Evolutionary conservation across 2,113 vertebrate species (phyloP).

Genomic region (Neomonachus schauinslandi): DNA sequence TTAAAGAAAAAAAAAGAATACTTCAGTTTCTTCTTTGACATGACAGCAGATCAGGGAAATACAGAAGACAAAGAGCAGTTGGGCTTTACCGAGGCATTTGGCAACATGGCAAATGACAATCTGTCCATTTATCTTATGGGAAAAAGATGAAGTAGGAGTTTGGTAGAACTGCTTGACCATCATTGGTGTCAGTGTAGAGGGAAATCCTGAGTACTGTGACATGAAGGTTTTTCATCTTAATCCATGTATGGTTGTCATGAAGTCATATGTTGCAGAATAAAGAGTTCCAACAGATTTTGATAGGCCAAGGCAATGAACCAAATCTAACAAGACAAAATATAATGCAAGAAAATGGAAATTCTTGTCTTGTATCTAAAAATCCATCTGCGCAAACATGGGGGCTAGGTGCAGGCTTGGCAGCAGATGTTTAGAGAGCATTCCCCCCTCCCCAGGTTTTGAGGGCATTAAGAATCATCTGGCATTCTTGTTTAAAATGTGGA

Average conservation of each 20-base stretch:
- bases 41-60: neutral
- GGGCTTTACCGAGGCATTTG: neutral
- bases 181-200: neutral
- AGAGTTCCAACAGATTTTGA: conserved; percentile 16
- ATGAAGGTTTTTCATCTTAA: neutral
- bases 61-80: neutral
- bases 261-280: conserved; percentile 8
- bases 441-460: neutral
- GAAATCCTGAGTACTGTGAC: neutral
- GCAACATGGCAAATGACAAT: neutral
- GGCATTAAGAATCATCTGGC: neutral
- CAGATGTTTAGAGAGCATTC: neutral
- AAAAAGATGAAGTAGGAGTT: neutral
- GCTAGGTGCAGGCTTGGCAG: neutral
- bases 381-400: neutral
- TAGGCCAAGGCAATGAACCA: neutral
- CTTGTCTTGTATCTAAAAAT: conserved; percentile 31
- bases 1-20: neutral
- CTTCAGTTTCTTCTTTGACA: neutral
- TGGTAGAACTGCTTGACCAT: neutral
- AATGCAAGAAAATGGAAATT: neutral
- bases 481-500: neutral
- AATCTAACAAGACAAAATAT: neutral
- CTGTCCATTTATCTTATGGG: neutral
- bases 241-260: neutral